Evolutionary conservation across 2,888 invertebrate species (phyloP).

Genomic region (Glyphotaelius pellucidus): DNA sequence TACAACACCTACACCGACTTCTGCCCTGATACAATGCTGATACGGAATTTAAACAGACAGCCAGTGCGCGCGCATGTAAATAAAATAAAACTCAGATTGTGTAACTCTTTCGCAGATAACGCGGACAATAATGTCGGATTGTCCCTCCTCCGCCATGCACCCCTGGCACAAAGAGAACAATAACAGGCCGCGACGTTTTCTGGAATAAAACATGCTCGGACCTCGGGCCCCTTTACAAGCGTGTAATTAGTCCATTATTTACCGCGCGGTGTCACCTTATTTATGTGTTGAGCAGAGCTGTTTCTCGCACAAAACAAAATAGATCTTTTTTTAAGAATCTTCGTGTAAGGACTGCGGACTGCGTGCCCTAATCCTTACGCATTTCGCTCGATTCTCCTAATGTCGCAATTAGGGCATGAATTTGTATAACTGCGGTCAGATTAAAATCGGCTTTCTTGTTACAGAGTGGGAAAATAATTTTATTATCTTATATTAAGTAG

Average conservation of each 20-base stretch:
- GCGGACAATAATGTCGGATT: conserved; percentile 61
- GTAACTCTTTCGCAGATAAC: conserved; percentile 60
- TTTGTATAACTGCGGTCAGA: neutral
- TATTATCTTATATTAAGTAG: neutral
- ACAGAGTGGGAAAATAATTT: neutral
- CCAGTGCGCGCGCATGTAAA: conserved; percentile 58
- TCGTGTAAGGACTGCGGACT: neutral
- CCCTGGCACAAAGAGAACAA: conserved; percentile 54
- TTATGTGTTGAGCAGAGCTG: conserved; percentile 24
- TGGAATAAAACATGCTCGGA: conserved; percentile 58
- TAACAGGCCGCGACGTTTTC: conserved; percentile 55
- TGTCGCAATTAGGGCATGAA: conserved; percentile 1
- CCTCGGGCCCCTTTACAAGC: conserved; percentile 56
- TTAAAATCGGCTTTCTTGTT: neutral
- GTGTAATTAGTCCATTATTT: conserved; percentile 63
- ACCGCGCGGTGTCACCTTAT: conserved; percentile 50
- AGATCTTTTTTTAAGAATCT: neutral
- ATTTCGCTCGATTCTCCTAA: neutral
- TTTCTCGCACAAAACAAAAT: conserved; percentile 22
- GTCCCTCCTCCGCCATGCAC: conserved; percentile 38
- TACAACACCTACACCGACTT: conserved; percentile 57
- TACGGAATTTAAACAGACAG: conserved; percentile 63
- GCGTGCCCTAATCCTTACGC: neutral
- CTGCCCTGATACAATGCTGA: conserved; percentile 63
- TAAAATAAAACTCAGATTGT: conserved; percentile 58